Conservation (phyloP, 2,113 vertebrate species). For the Trogon melanurus region DNA sequence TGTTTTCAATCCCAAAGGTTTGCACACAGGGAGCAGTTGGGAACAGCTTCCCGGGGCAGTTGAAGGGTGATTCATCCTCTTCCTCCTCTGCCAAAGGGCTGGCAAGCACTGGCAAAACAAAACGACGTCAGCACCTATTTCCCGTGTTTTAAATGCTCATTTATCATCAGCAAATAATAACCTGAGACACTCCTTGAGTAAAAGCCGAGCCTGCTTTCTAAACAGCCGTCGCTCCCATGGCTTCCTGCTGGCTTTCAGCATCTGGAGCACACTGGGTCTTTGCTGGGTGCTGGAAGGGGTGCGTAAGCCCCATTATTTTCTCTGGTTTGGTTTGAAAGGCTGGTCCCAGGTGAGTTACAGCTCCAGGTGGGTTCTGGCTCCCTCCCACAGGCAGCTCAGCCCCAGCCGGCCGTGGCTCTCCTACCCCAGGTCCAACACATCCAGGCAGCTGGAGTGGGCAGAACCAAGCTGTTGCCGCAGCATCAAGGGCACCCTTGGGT, state of each 20-base stretch:
- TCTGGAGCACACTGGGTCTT: accelerated
- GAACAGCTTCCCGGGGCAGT: slow-evolving; percentile 4
- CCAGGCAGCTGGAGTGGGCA: not conserved
- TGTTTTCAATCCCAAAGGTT: not conserved
- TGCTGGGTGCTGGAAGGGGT: not conserved
- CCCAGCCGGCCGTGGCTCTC: accelerated
- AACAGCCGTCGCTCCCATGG: not conserved
- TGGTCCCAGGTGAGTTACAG: accelerated
- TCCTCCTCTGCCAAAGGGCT: slow-evolving; percentile 37
- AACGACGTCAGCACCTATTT: slow-evolving; percentile 29
- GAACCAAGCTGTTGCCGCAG: not conserved
- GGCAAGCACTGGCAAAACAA: slow-evolving; percentile 41
- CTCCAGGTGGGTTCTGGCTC: not conserved
- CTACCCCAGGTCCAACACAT: not conserved
- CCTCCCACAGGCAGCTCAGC: not conserved
- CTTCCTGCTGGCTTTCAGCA: not conserved
- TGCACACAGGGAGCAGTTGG: not conserved
- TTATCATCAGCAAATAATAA: slow-evolving; percentile 38
- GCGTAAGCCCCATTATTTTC: not conserved
- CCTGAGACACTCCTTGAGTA: not conserved
- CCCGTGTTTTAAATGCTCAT: not conserved
- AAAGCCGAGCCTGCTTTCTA: slow-evolving; percentile 5
- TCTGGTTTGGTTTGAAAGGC: not conserved
- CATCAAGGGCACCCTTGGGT: accelerated
- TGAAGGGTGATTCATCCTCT: slow-evolving; percentile 18